Percentiles rank a stretch among this genome's conserved stretches.
These are phyloP conservation scores for Zaprionus taronus DNA, from an alignment of 1,140 invertebrate genomes.

Conservation along the genomic window DNA sequence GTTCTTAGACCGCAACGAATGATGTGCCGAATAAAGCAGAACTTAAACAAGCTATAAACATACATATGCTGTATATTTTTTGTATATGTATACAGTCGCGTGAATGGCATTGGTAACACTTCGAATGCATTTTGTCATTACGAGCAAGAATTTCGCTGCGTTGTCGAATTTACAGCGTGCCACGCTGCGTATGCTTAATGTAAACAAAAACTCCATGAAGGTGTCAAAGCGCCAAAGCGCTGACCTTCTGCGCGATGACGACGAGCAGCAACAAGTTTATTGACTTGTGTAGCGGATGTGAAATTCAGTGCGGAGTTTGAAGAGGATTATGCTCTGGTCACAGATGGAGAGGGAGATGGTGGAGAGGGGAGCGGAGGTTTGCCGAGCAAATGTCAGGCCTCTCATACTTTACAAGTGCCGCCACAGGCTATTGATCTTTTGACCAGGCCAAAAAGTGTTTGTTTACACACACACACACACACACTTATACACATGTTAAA, in stretches of 20 bases:
- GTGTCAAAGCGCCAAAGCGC: slow-evolving; percentile 38
- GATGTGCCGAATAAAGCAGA: slow-evolving; percentile 48
- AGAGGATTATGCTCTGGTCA: slow-evolving; percentile 23
- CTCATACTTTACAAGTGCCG: slow-evolving; percentile 1
- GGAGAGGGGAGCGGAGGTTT: neutral
- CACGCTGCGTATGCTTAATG: slow-evolving; percentile 66
- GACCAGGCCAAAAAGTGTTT: slow-evolving; percentile 4
- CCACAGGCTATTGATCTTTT: slow-evolving; percentile 15
- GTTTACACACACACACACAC: neutral
- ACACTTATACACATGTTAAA: neutral
- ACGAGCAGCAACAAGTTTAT: slow-evolving; percentile 30
- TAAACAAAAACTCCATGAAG: slow-evolving; percentile 44
- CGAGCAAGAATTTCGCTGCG: slow-evolving; percentile 41
- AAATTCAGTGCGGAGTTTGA: slow-evolving; percentile 28
- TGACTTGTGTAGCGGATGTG: slow-evolving; percentile 66
- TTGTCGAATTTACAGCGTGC: slow-evolving; percentile 23
- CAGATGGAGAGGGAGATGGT: neutral
- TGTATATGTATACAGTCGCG: neutral
- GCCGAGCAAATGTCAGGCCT: neutral
- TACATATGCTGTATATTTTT: neutral
- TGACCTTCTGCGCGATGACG: slow-evolving; percentile 10
- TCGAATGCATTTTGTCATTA: slow-evolving; percentile 26
- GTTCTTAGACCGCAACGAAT: slow-evolving; percentile 34
- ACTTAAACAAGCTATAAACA: slow-evolving; percentile 16
- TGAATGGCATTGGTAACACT: slow-evolving; percentile 54